Evolutionary conservation across 2,888 invertebrate species (phyloP).

Genomic region (Pemphredon lugubris): DNA sequence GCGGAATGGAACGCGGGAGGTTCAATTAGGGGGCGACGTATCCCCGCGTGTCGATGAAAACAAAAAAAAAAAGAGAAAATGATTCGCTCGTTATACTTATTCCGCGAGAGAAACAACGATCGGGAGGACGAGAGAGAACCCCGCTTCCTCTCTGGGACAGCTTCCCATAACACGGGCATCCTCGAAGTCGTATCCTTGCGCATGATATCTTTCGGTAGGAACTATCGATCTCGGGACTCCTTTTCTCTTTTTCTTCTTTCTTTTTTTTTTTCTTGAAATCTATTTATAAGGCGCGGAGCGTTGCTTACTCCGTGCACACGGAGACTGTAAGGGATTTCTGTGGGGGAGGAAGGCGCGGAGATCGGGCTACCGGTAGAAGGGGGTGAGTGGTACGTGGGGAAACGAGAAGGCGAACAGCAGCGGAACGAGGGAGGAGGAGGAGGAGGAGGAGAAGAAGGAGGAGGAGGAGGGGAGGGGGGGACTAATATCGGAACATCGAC

Average conservation of each 20-base stretch:
- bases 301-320: constrained; percentile 56
- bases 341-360: constrained; percentile 27
- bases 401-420: constrained; percentile 39
- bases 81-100: too few relatives aligned
- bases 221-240: constrained; percentile 52
- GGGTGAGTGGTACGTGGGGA: constrained; percentile 33
- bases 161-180: constrained; percentile 15
- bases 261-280: constrained; percentile 58
- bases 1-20: too few relatives aligned
- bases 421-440: constrained; percentile 26
- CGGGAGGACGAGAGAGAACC: too few relatives aligned
- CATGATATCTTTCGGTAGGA: constrained; percentile 53
- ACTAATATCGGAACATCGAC: constrained; percentile 81
- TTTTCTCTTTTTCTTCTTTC: constrained; percentile 42
- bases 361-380: constrained; percentile 12
- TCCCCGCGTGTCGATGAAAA: too few relatives aligned
- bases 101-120: too few relatives aligned
- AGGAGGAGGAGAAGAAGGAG: constrained; percentile 12
- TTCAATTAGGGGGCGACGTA: too few relatives aligned
- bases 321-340: constrained; percentile 47
- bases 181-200: constrained; percentile 8
- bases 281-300: constrained; percentile 64
- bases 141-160: too few relatives aligned
- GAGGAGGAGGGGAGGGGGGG: constrained; percentile 58
- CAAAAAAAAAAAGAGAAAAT: too few relatives aligned